These are phyloP conservation scores for Umimayanthus kanabou DNA, from an alignment of 92 coral and sea anemone species.

Conservation along the genomic window DNA sequence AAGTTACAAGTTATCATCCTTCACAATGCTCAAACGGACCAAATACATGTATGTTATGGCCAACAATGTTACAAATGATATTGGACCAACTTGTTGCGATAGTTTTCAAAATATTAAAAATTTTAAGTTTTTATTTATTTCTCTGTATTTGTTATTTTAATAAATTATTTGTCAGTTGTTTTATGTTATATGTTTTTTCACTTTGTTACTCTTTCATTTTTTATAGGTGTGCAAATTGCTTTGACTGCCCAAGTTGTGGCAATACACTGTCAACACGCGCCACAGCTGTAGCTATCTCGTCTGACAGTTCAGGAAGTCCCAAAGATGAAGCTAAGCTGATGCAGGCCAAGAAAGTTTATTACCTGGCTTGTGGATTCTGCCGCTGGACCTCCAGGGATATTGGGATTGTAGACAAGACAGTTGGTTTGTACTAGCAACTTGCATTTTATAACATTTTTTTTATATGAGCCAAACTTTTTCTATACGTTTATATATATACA, in stretches of 20 bases:
- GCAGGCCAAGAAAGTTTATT: constrained; percentile 94
- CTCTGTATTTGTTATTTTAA: too few relatives aligned
- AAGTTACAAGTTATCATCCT: too few relatives aligned
- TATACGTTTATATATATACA: too few relatives aligned
- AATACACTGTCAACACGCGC: constrained; percentile 95
- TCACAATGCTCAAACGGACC: not conserved
- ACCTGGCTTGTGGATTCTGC: constrained; percentile 96
- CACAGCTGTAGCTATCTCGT: constrained; percentile 90
- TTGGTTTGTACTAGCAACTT: constrained; percentile 62
- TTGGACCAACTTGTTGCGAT: too few relatives aligned
- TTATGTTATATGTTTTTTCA: not conserved
- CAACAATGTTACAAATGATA: not conserved
- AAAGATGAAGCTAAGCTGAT: constrained; percentile 74
- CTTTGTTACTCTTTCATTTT: not conserved
- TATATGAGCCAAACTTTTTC: too few relatives aligned
- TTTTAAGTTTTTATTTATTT: too few relatives aligned
- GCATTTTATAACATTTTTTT: too few relatives aligned
- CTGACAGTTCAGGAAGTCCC: constrained; percentile 60
- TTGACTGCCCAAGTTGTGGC: constrained; percentile 98
- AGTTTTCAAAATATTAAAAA: too few relatives aligned
- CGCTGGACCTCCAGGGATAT: constrained; percentile 99
- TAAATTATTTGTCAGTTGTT: too few relatives aligned
- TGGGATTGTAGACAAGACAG: constrained; percentile 84
- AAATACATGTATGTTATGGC: too few relatives aligned
- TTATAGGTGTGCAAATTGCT: constrained; percentile 94